phyloP scores from a whole-genome alignment of 1,140 invertebrate species.

The Drosophila ironensis region DNA sequence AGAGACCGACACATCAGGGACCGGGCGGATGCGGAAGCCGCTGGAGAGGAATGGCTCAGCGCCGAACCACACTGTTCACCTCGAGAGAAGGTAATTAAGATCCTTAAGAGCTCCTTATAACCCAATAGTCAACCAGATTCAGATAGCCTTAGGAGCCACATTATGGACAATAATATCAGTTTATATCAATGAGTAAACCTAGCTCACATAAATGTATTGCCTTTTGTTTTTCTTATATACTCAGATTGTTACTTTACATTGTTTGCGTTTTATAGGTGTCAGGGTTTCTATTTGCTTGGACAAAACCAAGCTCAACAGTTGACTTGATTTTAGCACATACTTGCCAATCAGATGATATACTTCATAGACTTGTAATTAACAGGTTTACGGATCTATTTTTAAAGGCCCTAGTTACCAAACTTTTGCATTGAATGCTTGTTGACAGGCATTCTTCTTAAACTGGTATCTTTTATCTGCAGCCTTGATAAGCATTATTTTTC shows the following conservation, averaged over 20 bases:
- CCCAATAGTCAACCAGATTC: too few species aligned
- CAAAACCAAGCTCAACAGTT: not conserved
- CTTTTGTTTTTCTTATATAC: too few species aligned
- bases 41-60: constrained; percentile 94
- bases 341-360: constrained; percentile 16
- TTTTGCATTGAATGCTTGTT: too few species aligned
- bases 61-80: constrained; percentile 96
- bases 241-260: too few species aligned
- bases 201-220: too few species aligned
- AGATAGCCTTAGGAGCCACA: too few species aligned
- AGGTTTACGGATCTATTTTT: not conserved
- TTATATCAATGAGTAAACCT: too few species aligned
- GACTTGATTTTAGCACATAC: constrained; percentile 19
- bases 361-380: constrained; percentile 15
- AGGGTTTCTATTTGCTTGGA: constrained; percentile 16
- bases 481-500: not conserved
- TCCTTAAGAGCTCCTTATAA: too few species aligned
- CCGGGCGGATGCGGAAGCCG: constrained; percentile 83
- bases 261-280: constrained; percentile 1
- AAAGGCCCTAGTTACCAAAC: too few species aligned
- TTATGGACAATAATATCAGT: too few species aligned
- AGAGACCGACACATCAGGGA: constrained; percentile 82
- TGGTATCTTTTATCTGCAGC: too few species aligned
- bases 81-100: constrained; percentile 90
- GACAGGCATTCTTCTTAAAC: too few species aligned